phyloP scores from a whole-genome alignment of 2,797 vertebrate species.

The Sebastiscus tertius region DNA sequence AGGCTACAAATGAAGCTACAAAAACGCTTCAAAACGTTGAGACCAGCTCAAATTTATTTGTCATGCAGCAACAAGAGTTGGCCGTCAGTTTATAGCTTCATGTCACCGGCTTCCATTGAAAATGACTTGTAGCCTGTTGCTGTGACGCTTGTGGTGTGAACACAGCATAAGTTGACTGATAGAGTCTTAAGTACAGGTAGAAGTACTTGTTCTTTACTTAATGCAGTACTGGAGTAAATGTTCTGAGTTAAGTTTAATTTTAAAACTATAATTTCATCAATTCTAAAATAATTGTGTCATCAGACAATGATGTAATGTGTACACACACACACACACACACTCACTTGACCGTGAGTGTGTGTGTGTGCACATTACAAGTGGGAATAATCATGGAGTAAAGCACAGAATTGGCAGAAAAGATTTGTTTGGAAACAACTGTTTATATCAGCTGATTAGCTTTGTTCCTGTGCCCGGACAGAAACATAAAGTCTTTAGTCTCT shows the following conservation, averaged over 20 bases:
- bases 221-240: neutral
- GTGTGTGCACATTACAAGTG: neutral
- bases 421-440: slow-evolving; percentile 1
- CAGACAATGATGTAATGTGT: fast-evolving
- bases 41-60: no score
- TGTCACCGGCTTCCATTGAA: no score
- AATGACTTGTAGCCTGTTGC: no score
- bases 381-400: neutral
- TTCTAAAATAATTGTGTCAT: neutral
- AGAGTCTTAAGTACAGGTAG: neutral
- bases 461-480: no score
- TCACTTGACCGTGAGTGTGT: neutral
- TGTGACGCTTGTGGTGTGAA: no score
- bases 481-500: no score
- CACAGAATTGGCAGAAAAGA: neutral
- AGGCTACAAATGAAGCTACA: no score
- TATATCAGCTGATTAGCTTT: slow-evolving; percentile 11
- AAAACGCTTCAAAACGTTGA: no score
- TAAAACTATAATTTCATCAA: neutral
- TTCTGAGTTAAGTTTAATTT: neutral
- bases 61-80: no score
- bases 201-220: neutral
- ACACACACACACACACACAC: no score
- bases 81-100: no score
- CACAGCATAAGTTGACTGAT: no score